These are phyloP conservation scores for Pachyuromys duprasi DNA, from an alignment of 2,797 vertebrate genomes.

Conservation along the genomic window DNA sequence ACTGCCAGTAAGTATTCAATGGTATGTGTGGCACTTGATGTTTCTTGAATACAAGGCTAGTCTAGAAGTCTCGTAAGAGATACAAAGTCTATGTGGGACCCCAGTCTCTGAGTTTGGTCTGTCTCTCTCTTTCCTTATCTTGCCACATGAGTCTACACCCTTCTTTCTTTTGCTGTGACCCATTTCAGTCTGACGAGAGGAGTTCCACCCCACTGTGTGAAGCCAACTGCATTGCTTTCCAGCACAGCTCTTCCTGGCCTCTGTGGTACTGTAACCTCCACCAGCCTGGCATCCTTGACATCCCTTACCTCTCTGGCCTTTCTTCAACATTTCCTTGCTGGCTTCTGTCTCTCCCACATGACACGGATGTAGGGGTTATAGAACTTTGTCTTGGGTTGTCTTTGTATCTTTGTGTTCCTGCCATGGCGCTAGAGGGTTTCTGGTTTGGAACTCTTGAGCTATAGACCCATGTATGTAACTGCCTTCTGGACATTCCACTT, in stretches of 20 bases:
- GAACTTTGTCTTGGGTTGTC: not conserved
- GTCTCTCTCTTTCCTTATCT: not conserved
- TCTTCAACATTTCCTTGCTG: not conserved
- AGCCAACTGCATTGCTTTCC: not conserved
- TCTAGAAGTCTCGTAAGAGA: not conserved
- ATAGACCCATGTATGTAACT: not conserved
- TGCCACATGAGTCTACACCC: not conserved
- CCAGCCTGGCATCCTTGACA: not conserved
- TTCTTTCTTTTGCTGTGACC: not conserved
- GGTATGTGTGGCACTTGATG: not conserved
- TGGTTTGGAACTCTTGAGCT: not conserved
- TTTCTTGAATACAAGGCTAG: not conserved
- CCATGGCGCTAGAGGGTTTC: not conserved
- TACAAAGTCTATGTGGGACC: rapidly evolving
- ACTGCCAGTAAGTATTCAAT: not conserved
- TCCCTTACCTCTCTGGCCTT: not conserved
- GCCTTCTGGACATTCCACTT: not conserved
- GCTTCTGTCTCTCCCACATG: not conserved
- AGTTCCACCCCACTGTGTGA: not conserved
- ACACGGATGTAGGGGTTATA: not conserved
- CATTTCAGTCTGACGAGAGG: not conserved
- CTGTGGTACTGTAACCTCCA: not conserved
- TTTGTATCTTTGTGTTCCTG: not conserved
- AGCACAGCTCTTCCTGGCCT: not conserved
- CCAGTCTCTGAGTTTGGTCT: not conserved